phyloP scores from a whole-genome alignment of 2,113 vertebrate genomes.

The Nerophis lumbriciformis region DNA sequence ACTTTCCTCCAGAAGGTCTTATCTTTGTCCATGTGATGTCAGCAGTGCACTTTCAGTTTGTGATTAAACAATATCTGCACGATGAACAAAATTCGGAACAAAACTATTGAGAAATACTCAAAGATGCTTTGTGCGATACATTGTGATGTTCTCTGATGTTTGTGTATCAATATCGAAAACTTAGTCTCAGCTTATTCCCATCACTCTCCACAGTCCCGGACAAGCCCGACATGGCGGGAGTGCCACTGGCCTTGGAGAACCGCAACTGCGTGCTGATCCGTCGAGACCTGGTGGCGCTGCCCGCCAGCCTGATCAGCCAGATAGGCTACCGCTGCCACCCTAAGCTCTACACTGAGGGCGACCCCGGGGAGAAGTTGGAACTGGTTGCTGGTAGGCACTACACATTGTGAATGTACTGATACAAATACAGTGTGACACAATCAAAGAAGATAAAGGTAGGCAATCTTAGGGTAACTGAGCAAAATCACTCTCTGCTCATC shows the following conservation, averaged over 20 bases:
- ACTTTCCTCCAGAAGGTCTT: too few species aligned
- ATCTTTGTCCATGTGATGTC: too few species aligned
- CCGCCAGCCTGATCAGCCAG: slow-evolving; percentile 96
- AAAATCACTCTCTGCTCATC: too few species aligned
- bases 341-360: slow-evolving; percentile 96
- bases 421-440: too few species aligned
- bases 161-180: background rate
- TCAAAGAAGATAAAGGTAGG: too few species aligned
- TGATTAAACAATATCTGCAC: too few species aligned
- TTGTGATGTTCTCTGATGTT: background rate
- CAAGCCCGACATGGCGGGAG: slow-evolving; percentile 79
- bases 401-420: background rate
- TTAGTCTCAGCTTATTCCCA: slow-evolving; percentile 5
- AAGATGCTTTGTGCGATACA: too few species aligned
- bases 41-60: too few species aligned
- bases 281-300: slow-evolving; percentile 90
- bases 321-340: slow-evolving; percentile 98
- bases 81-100: too few species aligned
- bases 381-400: slow-evolving; percentile 83
- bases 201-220: slow-evolving; percentile 70
- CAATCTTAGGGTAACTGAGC: too few species aligned
- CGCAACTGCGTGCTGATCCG: slow-evolving; percentile 94
- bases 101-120: too few species aligned
- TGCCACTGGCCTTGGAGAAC: slow-evolving; percentile 82
- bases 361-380: slow-evolving; percentile 97